Conservation (phyloP, 1,140 invertebrate genomes). For the Helicoverpa armigera region DNA sequence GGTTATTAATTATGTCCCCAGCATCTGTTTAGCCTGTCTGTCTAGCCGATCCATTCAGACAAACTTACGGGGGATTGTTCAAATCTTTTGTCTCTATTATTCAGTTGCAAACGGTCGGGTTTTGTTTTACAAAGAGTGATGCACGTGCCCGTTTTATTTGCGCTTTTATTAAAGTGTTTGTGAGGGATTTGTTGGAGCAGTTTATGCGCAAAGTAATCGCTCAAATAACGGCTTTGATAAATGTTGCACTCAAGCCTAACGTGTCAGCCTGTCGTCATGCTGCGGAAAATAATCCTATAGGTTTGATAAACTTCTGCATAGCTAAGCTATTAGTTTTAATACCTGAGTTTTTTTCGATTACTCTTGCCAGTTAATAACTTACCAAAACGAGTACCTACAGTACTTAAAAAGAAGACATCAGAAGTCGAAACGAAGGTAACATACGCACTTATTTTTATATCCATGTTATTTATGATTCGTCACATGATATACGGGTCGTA, state of each 20-base stretch:
- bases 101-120: slow-evolving; percentile 22
- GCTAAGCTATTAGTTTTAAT: background rate
- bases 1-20: slow-evolving; percentile 49
- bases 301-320: background rate
- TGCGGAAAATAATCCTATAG: background rate
- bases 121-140: slow-evolving; percentile 29
- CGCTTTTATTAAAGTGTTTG: slow-evolving; percentile 9
- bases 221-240: slow-evolving; percentile 35
- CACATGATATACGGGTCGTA: too few relatives aligned
- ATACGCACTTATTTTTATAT: too few relatives aligned
- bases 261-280: background rate
- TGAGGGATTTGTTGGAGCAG: slow-evolving; percentile 28
- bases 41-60: slow-evolving; percentile 35
- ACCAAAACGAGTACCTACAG: too few relatives aligned
- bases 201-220: slow-evolving; percentile 33
- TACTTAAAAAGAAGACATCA: too few relatives aligned
- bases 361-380: too few relatives aligned
- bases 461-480: too few relatives aligned
- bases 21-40: slow-evolving; percentile 46
- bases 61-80: slow-evolving; percentile 24
- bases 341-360: too few relatives aligned
- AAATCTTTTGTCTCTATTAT: slow-evolving; percentile 45
- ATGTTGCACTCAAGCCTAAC: slow-evolving; percentile 11
- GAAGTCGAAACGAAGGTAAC: too few relatives aligned
- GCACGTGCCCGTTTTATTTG: slow-evolving; percentile 28